Base-by-base conservation (phyloP, 1,140 invertebrate species). In the Heliconius hermathena region DNA sequence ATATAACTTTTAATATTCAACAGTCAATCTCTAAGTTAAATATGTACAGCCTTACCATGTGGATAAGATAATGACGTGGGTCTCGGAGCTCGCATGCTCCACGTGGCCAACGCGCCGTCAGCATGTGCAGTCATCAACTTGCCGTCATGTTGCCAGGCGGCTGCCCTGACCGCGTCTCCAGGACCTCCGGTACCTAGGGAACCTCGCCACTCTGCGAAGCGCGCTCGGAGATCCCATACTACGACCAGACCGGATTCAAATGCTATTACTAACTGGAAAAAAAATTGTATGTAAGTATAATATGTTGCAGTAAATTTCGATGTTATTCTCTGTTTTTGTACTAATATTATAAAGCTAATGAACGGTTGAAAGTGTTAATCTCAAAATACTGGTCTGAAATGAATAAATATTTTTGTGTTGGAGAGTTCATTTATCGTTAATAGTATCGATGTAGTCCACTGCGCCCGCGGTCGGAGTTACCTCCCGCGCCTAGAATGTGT, bases 91-190 rank as follows among this genome's bases (percentile, higher is more conserved):
- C 97, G 96, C 20, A 97, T 95, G 85, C 96, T 97, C 99, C 99
- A 99, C 41, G 98, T 99, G 76, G 97, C 97, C 70, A 99, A 96
- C 70, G 98, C 98, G 72, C 99, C 99, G 95, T 99, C 99, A 16
- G 96, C 96, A 93, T 99, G 99, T 85, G 98, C 98, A 83, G 98
- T 98, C 97, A 99, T 98, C 93, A 99, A 98, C 95, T 99, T 99
- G 78, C 99, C 99, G 94, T 99, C 99, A 93, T 98, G 97, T 93
- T 99, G 98, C 99, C 99, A 99, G 77, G 97, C 96, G 88, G 99
- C 96, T 77, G 98, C 98, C 88, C 97, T 96, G 74, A 99, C 95
- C 29, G 97, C 96, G 90, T 99, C 97, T 0, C 84, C 89, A 3
- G 85, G 79, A 52, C 77, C 84, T 33, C 88, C 87, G 22, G 84